phyloP scores from a whole-genome alignment of 1,140 invertebrate species.

The Nymphalis io region DNA sequence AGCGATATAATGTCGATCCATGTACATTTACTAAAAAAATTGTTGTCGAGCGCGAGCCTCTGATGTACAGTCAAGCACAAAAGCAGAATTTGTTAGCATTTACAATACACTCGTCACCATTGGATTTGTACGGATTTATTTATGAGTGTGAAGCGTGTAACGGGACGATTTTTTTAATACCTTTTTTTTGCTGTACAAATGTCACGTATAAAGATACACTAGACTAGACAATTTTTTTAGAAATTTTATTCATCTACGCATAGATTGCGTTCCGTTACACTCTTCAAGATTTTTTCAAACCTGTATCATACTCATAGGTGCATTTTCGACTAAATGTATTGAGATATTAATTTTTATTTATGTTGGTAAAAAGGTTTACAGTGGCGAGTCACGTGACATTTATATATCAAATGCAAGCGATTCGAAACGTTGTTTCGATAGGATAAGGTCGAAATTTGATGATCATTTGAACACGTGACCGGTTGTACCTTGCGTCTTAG shows the following conservation, averaged over 20 bases:
- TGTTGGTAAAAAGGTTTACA: conserved; percentile 19
- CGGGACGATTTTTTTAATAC: conserved; percentile 13
- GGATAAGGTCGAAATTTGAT: conserved; percentile 34
- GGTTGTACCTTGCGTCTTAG: conserved; percentile 42
- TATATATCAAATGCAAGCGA: not conserved
- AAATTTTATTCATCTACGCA: not conserved
- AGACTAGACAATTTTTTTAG: not conserved
- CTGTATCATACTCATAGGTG: conserved; percentile 75
- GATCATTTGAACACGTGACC: conserved; percentile 21
- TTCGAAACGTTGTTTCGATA: conserved; percentile 16
- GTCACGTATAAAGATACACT: conserved; percentile 2
- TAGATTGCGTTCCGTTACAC: conserved; percentile 40
- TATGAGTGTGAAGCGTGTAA: conserved; percentile 29
- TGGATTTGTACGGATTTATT: conserved; percentile 62
- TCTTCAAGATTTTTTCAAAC: conserved; percentile 43
- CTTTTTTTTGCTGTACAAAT: conserved; percentile 9
- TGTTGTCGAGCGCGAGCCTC: not conserved
- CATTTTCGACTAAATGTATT: conserved; percentile 68
- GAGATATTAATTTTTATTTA: conserved; percentile 54
- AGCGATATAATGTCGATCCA: no score
- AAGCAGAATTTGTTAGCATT: conserved; percentile 41
- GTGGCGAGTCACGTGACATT: conserved; percentile 19
- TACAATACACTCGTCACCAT: conserved; percentile 45
- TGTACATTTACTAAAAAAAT: not conserved
- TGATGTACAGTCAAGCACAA: not conserved